Evolutionary conservation across 1,140 invertebrate species (phyloP).

Genomic region (Aphaenogaster floridana): DNA sequence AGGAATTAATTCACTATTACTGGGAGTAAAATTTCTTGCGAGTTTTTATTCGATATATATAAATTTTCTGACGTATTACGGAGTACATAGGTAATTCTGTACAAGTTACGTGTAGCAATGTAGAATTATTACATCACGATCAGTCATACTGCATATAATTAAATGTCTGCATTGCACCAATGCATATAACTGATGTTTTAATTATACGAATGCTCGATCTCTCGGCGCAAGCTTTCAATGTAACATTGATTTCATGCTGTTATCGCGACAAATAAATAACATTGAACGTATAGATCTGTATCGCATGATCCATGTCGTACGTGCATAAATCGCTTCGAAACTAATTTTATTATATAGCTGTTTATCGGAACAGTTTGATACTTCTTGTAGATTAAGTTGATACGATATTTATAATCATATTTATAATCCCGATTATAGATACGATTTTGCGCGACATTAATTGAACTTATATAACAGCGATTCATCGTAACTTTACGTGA

Average conservation of each 20-base stretch:
- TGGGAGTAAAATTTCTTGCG: neutral
- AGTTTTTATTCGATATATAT: neutral
- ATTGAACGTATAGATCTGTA: neutral
- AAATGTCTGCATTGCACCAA: neutral
- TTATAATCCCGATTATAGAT: neutral
- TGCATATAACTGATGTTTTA: constrained; percentile 31
- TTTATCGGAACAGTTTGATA: constrained; percentile 21
- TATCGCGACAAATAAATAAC: constrained; percentile 34
- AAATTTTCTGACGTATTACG: neutral
- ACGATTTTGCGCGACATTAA: neutral
- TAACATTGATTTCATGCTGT: constrained; percentile 1
- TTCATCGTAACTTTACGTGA: neutral
- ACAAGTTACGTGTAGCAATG: neutral
- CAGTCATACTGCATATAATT: constrained; percentile 1
- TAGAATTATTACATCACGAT: constrained; percentile 16
- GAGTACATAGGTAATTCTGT: neutral
- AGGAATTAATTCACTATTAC: neutral
- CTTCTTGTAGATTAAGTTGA: constrained; percentile 9
- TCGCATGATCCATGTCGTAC: neutral
- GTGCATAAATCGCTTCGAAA: neutral
- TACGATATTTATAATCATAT: neutral
- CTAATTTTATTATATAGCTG: neutral
- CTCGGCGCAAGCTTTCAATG: constrained; percentile 11
- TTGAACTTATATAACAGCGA: neutral
- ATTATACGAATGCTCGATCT: constrained; percentile 37